Evolutionary conservation across 2,888 invertebrate genomes (phyloP), one percentile per base, ranked within the genome.

Genomic region (Camptogramma bilineatum): DNA sequence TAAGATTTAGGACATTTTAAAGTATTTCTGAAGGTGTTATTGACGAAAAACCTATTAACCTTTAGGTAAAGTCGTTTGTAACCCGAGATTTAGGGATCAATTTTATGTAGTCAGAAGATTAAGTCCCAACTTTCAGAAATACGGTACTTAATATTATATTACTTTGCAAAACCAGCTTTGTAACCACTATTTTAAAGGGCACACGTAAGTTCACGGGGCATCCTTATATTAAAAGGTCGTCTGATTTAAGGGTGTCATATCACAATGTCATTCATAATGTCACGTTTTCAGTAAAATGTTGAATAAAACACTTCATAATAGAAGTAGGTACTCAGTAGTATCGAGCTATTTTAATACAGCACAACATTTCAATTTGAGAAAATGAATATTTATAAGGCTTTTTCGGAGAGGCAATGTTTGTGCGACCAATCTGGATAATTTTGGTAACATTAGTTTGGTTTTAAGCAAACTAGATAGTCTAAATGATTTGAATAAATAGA

Each of bases 301-400:
- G 10, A 39, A 13, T 10, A 39, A 13, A 34, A 9, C 34, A 10
- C 10, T 34, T 34, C 2, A 5, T 34, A 28, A 28, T 28, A 28
- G 28, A 4, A n/a, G n/a, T n/a, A 3, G 4, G 8, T 28, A 28
- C 28, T 28, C 28, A 8, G 28, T 28, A 13, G 34, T 39, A 39
- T 39, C 10, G 34, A 39, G 10, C 13, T 13, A 39, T 39, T 39
- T 13, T 3, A 13, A 13, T 13, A 1, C 13, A 39, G 34, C 34
- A 39, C 13, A 39, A 13, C 34, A 39, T 39, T 39, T 39, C 34
- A 13, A 13, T 39, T 39, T 39, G 34, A 39, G 34, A 39, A 39
- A 50, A 50, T 50, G 28, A 50, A 50, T 28, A 50, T 50, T 50
- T 28, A 50, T 28, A 16, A 50, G 28, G 16, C 34, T 28, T 50